These are phyloP conservation scores for Albula goreensis DNA, from an alignment of 2,113 vertebrate genomes.

Conservation along the genomic window DNA sequence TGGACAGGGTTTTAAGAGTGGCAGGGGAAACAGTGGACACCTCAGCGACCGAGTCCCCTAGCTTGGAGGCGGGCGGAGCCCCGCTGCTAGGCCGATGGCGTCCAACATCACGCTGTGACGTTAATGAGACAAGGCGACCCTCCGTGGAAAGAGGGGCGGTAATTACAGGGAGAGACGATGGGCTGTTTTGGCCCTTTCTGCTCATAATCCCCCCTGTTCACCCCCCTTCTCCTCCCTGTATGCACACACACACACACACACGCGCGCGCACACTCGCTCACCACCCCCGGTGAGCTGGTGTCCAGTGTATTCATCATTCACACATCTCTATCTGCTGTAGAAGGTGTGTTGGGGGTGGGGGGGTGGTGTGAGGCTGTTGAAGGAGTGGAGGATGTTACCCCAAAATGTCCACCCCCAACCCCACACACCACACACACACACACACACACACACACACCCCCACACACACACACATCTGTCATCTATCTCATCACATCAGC, in stretches of 20 bases:
- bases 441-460: too few relatives aligned
- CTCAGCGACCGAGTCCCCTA: neutral
- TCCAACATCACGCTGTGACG: neutral
- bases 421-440: neutral
- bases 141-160: slow-evolving; percentile 1
- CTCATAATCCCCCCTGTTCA: too few relatives aligned
- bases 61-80: neutral
- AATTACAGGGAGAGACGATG: slow-evolving; percentile 16
- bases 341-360: neutral
- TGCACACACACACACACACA: slow-evolving; percentile 26
- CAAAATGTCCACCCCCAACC: neutral
- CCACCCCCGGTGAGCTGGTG: neutral
- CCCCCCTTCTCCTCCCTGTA: too few relatives aligned
- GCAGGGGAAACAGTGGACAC: too few relatives aligned
- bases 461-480: too few relatives aligned
- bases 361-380: neutral
- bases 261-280: slow-evolving; percentile 33
- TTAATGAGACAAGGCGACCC: slow-evolving; percentile 25
- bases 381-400: too few relatives aligned
- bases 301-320: neutral
- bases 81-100: neutral
- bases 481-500: too few relatives aligned
- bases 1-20: neutral
- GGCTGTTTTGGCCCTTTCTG: neutral
- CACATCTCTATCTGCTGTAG: neutral